Percentiles rank a stretch among this genome's conserved stretches.
Conservation (phyloP, 2,888 invertebrate genomes). For the Drosophila colorata region DNA sequence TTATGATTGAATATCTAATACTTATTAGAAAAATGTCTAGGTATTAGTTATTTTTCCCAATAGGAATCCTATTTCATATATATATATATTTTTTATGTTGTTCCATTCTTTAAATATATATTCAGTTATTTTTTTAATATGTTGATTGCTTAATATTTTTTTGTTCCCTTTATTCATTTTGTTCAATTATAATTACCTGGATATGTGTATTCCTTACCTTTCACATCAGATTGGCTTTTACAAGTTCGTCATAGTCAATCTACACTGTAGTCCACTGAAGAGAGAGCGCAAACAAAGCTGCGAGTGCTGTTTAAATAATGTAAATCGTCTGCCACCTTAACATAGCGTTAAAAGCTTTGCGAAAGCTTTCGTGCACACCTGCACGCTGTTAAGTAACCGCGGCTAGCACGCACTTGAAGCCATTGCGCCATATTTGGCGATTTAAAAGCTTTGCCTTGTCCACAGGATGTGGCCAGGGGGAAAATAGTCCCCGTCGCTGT, state of each 20-base stretch:
- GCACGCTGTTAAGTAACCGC: constrained; percentile 60
- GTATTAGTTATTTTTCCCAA: no score
- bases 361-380: constrained; percentile 55
- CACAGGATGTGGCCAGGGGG: constrained; percentile 66
- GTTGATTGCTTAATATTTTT: background rate
- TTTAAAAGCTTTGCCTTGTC: constrained; percentile 73
- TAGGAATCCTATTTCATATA: no score
- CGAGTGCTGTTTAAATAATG: constrained; percentile 73
- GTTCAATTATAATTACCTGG: background rate
- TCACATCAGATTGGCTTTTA: background rate
- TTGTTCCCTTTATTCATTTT: background rate
- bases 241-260: constrained; percentile 16
- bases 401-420: constrained; percentile 34
- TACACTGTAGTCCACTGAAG: constrained; percentile 46
- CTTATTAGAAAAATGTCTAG: no score
- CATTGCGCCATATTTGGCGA: constrained; percentile 42
- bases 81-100: no score
- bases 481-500: constrained; percentile 46
- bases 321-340: constrained; percentile 64
- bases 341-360: constrained; percentile 69
- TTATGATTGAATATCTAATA: no score
- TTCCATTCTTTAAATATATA: no score
- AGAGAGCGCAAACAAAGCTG: constrained; percentile 54
- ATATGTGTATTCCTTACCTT: no score
- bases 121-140: no score